Evolutionary conservation across 2,888 invertebrate genomes (phyloP).

Genomic region (Xylota segnis): DNA sequence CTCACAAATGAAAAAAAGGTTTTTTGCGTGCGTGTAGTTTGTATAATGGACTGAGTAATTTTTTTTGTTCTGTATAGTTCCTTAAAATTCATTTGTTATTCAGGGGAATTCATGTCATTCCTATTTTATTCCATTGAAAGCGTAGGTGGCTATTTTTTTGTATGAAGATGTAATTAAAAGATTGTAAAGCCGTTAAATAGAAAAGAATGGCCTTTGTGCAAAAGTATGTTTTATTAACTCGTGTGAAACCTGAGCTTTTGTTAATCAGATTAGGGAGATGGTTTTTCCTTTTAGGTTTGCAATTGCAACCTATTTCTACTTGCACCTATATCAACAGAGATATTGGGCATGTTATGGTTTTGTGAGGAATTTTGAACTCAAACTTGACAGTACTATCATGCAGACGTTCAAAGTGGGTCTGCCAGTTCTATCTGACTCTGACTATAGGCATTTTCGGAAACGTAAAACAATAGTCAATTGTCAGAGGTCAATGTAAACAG

Average conservation of each 20-base stretch:
- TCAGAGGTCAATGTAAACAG: too few relatives aligned
- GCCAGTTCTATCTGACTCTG: too few relatives aligned
- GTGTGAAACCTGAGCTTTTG: background rate
- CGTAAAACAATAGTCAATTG: too few relatives aligned
- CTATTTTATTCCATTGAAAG: background rate
- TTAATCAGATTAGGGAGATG: too few relatives aligned
- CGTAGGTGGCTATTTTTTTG: background rate
- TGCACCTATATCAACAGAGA: too few relatives aligned
- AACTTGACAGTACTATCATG: too few relatives aligned
- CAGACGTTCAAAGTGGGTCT: too few relatives aligned
- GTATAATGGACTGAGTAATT: background rate
- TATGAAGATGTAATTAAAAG: background rate
- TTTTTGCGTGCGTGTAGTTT: background rate
- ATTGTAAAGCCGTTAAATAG: background rate
- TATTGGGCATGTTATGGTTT: too few relatives aligned
- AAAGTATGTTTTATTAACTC: background rate
- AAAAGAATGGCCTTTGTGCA: background rate
- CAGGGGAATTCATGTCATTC: slow-evolving; percentile 1
- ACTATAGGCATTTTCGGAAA: too few relatives aligned
- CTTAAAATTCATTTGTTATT: slow-evolving; percentile 5
- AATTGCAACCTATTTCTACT: background rate
- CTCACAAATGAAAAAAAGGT: background rate
- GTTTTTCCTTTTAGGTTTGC: background rate
- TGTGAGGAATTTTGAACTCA: too few relatives aligned
- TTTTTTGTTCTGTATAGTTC: background rate